A percentile compares a stretch with the other conserved stretches of the same genome.
These are phyloP conservation scores for Dolichallabes microphthalmus DNA, from an alignment of 2,113 vertebrate genomes.

Conservation along the genomic window DNA sequence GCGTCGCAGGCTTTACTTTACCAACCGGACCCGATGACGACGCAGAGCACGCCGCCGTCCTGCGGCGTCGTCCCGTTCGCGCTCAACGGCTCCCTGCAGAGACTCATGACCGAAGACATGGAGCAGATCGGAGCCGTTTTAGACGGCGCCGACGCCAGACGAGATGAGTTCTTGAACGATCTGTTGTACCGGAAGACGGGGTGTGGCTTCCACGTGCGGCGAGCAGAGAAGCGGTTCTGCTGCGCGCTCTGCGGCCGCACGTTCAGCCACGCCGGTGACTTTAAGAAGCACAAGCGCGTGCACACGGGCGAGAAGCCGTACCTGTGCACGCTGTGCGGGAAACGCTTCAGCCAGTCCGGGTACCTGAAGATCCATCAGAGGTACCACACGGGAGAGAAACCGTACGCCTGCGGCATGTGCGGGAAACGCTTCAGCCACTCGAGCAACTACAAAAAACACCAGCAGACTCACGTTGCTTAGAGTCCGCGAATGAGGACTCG, in stretches of 20 bases:
- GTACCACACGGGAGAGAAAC: constrained; percentile 74
- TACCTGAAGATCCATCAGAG: constrained; percentile 75
- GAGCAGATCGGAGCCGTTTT: constrained; percentile 31
- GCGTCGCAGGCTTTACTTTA: not conserved
- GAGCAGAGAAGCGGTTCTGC: constrained; percentile 56
- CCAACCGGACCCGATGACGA: not conserved
- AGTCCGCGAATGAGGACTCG: constrained; percentile 13
- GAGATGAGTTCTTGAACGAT: constrained; percentile 25
- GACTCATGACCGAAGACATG: constrained; percentile 51
- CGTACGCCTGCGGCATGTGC: constrained; percentile 70
- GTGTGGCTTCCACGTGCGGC: constrained; percentile 39
- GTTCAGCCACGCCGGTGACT: constrained; percentile 68
- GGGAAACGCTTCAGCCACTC: constrained; percentile 74
- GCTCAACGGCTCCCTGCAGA: constrained; percentile 34
- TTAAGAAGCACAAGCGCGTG: constrained; percentile 72
- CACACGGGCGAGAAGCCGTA: constrained; percentile 76
- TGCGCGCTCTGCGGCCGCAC: constrained; percentile 69
- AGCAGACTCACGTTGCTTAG: constrained; percentile 69
- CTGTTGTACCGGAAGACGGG: constrained; percentile 27
- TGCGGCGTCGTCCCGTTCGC: constrained; percentile 39
- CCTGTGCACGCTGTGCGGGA: constrained; percentile 67
- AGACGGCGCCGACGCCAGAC: constrained; percentile 42
- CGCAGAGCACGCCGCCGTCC: not conserved
- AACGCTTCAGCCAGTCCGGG: constrained; percentile 70
- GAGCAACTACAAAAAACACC: constrained; percentile 73